Percentiles rank a stretch among this genome's conserved stretches.
phyloP scores from a whole-genome alignment of 2,113 vertebrate genomes.

The Neofelis nebulosa region DNA sequence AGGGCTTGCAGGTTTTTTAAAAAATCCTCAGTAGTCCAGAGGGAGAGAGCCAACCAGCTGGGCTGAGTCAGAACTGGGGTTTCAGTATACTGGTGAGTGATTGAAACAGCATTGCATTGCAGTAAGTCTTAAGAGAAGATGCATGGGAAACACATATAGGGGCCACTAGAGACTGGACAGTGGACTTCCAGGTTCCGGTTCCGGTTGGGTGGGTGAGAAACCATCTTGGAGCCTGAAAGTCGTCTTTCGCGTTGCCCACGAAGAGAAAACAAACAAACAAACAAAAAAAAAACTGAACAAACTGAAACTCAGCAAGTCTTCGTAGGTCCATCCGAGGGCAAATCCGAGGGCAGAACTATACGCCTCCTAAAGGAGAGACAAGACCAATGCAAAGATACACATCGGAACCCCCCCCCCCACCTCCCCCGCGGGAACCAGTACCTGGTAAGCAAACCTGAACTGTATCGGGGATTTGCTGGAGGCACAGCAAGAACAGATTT shows the following conservation, averaged over 20 bases:
- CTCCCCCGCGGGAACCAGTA: fast-evolving
- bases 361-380: not conserved
- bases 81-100: not conserved
- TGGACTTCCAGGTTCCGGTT: not conserved
- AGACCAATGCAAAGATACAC: not conserved
- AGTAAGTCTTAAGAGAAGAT: not conserved
- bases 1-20: not conserved
- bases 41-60: not conserved
- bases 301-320: not conserved
- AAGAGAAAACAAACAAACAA: not conserved
- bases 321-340: not conserved
- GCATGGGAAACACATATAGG: not conserved
- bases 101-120: not conserved
- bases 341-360: fast-evolving
- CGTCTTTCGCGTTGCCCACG: no score
- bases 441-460: not conserved
- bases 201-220: fast-evolving
- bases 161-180: not conserved
- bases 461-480: not conserved
- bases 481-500: not conserved
- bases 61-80: not conserved
- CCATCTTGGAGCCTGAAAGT: not conserved
- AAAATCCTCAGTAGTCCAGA: not conserved
- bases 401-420: not conserved
- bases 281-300: no score